Evolutionary conservation across 2,888 invertebrate species (phyloP).

Genomic region (Volucella zonaria): DNA sequence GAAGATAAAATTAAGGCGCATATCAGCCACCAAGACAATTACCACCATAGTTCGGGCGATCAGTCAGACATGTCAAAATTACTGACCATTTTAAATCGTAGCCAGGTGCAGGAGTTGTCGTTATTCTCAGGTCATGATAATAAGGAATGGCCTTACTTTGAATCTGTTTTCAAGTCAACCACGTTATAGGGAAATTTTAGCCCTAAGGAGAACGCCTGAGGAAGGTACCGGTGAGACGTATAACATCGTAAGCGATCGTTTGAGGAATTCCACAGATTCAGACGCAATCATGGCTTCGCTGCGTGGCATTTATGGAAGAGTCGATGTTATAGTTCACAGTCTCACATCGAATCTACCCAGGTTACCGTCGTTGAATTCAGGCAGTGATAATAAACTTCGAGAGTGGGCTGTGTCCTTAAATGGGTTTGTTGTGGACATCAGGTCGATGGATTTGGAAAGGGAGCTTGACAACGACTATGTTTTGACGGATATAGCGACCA

Average conservation of each 20-base stretch:
- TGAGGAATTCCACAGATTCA: neutral
- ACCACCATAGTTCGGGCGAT: neutral
- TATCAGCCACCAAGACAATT: too few species aligned
- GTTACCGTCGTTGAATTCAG: neutral
- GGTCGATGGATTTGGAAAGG: neutral
- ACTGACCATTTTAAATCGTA: slow-evolving; percentile 18
- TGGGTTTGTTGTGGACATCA: neutral
- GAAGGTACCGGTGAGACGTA: slow-evolving; percentile 9
- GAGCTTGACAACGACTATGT: neutral
- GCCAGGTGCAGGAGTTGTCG: slow-evolving; percentile 25
- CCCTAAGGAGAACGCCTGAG: slow-evolving; percentile 5
- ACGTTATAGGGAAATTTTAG: slow-evolving; percentile 1
- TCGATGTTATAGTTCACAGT: slow-evolving; percentile 20
- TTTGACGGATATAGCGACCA: neutral
- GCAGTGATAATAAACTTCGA: slow-evolving; percentile 7
- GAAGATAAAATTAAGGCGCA: too few species aligned
- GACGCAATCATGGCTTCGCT: too few species aligned
- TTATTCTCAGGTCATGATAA: slow-evolving; percentile 18
- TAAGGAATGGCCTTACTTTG: slow-evolving; percentile 29
- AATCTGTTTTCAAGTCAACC: neutral
- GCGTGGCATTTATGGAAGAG: neutral
- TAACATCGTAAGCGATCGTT: slow-evolving; percentile 21
- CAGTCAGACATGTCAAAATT: slow-evolving; percentile 32
- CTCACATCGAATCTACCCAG: slow-evolving; percentile 3
- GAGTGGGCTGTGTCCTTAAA: slow-evolving; percentile 8